These are phyloP conservation scores for Ranitomeya imitator DNA, from an alignment of 2,113 vertebrate genomes.

Conservation along the genomic window DNA sequence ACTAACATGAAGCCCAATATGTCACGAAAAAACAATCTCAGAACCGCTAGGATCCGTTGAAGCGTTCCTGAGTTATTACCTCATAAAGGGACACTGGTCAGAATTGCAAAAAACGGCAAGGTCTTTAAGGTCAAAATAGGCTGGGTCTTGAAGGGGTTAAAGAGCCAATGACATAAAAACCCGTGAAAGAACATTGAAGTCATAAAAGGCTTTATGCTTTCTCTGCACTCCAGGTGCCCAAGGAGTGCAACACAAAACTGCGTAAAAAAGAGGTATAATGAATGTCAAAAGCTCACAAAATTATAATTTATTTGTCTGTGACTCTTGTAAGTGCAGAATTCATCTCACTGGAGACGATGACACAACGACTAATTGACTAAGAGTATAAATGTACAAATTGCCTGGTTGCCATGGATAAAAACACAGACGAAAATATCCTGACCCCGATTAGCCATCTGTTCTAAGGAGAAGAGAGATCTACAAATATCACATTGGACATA, in stretches of 20 bases:
- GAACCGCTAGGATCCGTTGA: too few species aligned
- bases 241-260: not conserved
- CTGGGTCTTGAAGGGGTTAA: too few species aligned
- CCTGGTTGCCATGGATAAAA: slow-evolving; percentile 35
- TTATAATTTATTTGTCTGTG: not conserved
- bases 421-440: slow-evolving; percentile 29
- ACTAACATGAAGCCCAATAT: too few species aligned
- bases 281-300: not conserved
- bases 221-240: not conserved
- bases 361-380: slow-evolving; percentile 21
- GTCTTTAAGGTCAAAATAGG: too few species aligned
- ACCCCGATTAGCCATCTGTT: slow-evolving; percentile 15
- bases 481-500: not conserved
- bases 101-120: too few species aligned
- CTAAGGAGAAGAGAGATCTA: not conserved
- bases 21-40: too few species aligned
- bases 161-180: not conserved
- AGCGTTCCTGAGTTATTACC: too few species aligned
- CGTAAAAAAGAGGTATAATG: not conserved
- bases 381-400: slow-evolving; percentile 4
- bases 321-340: not conserved
- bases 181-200: not conserved
- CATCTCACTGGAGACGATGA: not conserved
- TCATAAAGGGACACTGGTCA: too few species aligned
- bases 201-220: not conserved